Conservation (phyloP, 2,888 invertebrate species). For the Caenorhabditis sp. region DNA sequence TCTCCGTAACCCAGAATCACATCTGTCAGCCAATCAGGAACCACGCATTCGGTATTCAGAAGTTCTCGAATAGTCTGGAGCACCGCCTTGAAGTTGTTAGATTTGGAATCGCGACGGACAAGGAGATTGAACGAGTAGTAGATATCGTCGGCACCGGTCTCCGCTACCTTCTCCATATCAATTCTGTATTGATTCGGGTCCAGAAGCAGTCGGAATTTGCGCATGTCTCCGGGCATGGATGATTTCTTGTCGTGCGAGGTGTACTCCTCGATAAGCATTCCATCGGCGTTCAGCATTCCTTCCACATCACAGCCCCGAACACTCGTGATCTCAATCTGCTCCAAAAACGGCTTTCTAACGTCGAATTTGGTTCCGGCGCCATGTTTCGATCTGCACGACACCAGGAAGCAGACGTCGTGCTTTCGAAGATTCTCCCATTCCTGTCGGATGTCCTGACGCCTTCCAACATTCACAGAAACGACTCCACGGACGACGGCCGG, state of each 20-base stretch:
- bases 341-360: slow-evolving; percentile 76
- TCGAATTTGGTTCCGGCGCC: slow-evolving; percentile 88
- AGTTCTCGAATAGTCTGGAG: slow-evolving; percentile 97
- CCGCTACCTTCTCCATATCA: slow-evolving; percentile 75
- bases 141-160: slow-evolving; percentile 86
- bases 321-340: slow-evolving; percentile 54
- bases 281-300: slow-evolving; percentile 24
- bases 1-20: slow-evolving; percentile 98
- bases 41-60: slow-evolving; percentile 99
- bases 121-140: slow-evolving; percentile 96
- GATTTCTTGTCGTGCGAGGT: slow-evolving; percentile 76
- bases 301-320: slow-evolving; percentile 90
- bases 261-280: slow-evolving; percentile 90
- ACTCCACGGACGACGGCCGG: slow-evolving; percentile 97
- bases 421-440: slow-evolving; percentile 98
- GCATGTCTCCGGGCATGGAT: slow-evolving; percentile 89
- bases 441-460: slow-evolving; percentile 92
- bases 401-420: slow-evolving; percentile 97
- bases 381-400: slow-evolving; percentile 89
- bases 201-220: slow-evolving; percentile 94
- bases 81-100: slow-evolving; percentile 99
- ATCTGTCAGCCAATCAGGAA: slow-evolving; percentile 87
- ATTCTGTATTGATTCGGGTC: slow-evolving; percentile 94
- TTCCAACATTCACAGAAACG: slow-evolving; percentile 93
- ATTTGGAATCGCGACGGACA: slow-evolving; percentile 98